Percentiles rank a stretch among this genome's conserved stretches.
Conservation (phyloP, 1,140 invertebrate genomes). For the Lanistes nyassanus region DNA sequence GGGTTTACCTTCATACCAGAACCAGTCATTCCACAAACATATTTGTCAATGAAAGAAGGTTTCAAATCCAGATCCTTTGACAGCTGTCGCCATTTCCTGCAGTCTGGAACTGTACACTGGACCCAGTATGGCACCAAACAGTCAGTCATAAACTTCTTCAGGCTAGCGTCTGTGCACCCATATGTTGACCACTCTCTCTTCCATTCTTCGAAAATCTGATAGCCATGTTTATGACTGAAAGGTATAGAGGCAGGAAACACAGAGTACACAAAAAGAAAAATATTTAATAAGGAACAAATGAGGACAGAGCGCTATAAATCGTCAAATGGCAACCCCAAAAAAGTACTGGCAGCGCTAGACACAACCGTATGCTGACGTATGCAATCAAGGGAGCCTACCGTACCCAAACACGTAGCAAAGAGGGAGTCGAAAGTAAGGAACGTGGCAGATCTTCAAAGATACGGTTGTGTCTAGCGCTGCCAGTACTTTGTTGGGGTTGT, state of each 20-base stretch:
- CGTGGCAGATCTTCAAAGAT: no score
- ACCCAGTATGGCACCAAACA: constrained; percentile 66
- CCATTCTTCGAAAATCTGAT: constrained; percentile 60
- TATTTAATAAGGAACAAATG: constrained; percentile 1
- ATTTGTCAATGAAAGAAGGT: constrained; percentile 52
- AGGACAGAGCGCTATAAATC: no score
- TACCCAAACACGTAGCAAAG: no score
- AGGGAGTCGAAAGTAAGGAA: no score
- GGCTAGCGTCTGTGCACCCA: constrained; percentile 53
- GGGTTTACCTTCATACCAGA: constrained; percentile 35
- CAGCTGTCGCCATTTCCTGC: constrained; percentile 64
- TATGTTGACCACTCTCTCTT: constrained; percentile 61
- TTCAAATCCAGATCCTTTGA: constrained; percentile 44
- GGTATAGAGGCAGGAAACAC: constrained; percentile 11
- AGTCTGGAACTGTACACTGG: constrained; percentile 52
- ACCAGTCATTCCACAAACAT: constrained; percentile 51
- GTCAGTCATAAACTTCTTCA: constrained; percentile 51
- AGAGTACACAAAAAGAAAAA: background rate
- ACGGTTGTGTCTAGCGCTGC: no score
- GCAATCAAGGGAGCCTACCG: no score
- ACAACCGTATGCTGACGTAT: no score
- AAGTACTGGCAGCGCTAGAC: no score
- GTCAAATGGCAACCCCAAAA: no score
- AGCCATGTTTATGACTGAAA: constrained; percentile 62
- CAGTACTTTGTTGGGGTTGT: no score